A percentile compares a stretch with the other conserved stretches of the same genome.
phyloP scores from a whole-genome alignment of 2,113 vertebrate species.

The Scopus umbretta region DNA sequence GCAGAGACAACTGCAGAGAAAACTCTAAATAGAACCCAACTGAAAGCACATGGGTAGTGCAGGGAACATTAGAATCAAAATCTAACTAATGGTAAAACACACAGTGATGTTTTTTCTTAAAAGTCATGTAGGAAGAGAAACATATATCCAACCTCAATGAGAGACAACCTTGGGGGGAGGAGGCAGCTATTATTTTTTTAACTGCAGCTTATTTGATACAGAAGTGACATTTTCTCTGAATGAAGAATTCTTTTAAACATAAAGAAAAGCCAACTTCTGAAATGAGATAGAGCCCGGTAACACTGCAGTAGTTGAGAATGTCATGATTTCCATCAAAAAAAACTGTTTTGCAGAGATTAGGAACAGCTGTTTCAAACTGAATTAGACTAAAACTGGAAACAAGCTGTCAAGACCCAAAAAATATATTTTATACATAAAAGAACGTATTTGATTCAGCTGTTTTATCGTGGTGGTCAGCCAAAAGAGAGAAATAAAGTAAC shows the following conservation, averaged over 20 bases:
- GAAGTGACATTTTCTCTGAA: background rate
- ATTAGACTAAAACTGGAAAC: too few species aligned
- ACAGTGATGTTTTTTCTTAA: background rate
- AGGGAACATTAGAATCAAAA: constrained; percentile 32
- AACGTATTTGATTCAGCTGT: background rate
- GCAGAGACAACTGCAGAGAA: constrained; percentile 45
- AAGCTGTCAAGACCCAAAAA: too few species aligned
- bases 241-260: background rate
- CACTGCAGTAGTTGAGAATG: constrained; percentile 36
- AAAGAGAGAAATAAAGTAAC: constrained; percentile 39
- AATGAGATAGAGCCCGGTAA: background rate
- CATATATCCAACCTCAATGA: background rate
- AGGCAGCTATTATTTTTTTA: background rate
- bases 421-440: too few species aligned
- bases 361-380: constrained; percentile 57
- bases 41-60: constrained; percentile 42
- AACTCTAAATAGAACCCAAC: constrained; percentile 52
- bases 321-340: constrained; percentile 47
- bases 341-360: constrained; percentile 42
- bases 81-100: constrained; percentile 22
- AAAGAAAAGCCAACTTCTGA: constrained; percentile 27
- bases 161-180: background rate
- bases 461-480: constrained; percentile 45
- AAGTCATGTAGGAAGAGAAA: background rate
- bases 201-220: background rate